Evolutionary conservation across 2,888 invertebrate genomes (phyloP).

Genomic region (Acanthosepion lycidas): DNA sequence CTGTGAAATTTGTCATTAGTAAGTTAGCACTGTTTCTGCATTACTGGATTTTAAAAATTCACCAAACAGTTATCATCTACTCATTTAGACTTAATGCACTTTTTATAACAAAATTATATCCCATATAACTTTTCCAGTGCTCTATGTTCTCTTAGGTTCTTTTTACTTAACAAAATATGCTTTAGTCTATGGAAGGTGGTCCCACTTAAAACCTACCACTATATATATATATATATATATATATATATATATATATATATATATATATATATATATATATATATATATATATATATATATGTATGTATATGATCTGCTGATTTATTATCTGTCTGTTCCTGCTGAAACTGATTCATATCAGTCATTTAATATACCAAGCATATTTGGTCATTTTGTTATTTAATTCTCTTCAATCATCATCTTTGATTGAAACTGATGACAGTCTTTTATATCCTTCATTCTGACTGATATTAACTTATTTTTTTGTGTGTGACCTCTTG

Average conservation of each 20-base stretch:
- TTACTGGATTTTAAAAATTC: background rate
- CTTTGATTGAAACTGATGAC: background rate
- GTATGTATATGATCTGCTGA: background rate
- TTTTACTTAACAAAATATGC: background rate
- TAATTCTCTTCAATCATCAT: background rate
- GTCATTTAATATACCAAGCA: background rate
- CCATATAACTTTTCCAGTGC: background rate
- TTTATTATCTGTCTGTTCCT: background rate
- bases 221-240: background rate
- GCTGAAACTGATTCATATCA: background rate
- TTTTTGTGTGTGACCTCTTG: background rate
- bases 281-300: too few relatives aligned
- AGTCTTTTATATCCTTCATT: background rate
- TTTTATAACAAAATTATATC: background rate
- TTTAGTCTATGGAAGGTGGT: constrained; percentile 21
- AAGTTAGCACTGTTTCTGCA: background rate
- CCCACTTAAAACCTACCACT: background rate
- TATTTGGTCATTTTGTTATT: background rate
- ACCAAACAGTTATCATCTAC: background rate
- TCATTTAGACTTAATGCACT: background rate
- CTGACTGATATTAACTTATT: background rate
- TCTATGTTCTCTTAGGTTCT: constrained; percentile 1
- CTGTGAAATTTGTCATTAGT: background rate
- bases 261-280: background rate
- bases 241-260: too few relatives aligned